Conservation (phyloP, 2,888 invertebrate species). For the Pachymerium ferrugineum region DNA sequence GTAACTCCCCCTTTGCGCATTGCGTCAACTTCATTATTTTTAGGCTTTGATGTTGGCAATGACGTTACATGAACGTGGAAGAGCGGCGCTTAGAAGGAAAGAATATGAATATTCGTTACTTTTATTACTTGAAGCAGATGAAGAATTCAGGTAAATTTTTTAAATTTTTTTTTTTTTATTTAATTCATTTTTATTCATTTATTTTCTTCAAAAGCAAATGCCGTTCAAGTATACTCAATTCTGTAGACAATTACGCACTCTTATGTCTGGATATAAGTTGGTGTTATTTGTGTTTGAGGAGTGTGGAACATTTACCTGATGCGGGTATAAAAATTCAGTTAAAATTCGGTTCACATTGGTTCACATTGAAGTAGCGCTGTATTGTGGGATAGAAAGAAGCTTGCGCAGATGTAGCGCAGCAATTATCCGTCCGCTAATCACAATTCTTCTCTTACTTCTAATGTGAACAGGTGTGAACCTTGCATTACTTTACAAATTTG, state of each 20-base stretch:
- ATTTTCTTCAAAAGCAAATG: conserved; percentile 60
- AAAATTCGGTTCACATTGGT: neutral
- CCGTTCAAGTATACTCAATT: conserved; percentile 59
- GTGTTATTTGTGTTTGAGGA: conserved; percentile 74
- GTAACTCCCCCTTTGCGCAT: neutral
- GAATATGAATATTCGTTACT: conserved; percentile 66
- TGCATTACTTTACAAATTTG: neutral
- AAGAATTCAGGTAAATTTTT: conserved; percentile 56
- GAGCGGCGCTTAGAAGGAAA: conserved; percentile 59
- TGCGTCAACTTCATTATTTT: neutral
- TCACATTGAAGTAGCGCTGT: no score
- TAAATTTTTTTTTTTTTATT: conserved; percentile 36
- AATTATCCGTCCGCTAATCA: no score
- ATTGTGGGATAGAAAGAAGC: neutral
- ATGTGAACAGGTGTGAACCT: neutral
- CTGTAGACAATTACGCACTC: conserved; percentile 76
- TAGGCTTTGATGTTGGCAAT: conserved; percentile 65
- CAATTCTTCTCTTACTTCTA: neutral
- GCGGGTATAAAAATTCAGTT: conserved; percentile 49
- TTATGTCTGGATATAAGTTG: conserved; percentile 81
- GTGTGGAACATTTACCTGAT: conserved; percentile 65
- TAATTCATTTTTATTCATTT: neutral
- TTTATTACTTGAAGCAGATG: conserved; percentile 70
- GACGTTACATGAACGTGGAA: conserved; percentile 73
- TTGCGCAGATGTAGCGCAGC: no score